phyloP scores from a whole-genome alignment of 2,113 vertebrate species.

The Petroica traversi region DNA sequence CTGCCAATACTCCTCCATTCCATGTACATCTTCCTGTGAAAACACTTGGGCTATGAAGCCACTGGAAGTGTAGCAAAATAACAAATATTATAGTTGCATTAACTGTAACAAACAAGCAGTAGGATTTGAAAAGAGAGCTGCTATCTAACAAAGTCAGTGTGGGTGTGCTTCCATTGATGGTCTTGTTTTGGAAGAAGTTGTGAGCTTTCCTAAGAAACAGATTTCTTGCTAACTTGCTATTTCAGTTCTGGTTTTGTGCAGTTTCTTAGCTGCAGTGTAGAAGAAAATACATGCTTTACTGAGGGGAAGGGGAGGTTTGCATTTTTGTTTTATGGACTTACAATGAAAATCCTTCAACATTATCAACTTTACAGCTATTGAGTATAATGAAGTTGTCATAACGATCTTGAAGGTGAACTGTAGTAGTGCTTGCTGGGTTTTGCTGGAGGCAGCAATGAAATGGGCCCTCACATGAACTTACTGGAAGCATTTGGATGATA shows the following conservation, averaged over 20 bases:
- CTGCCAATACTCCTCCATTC: neutral
- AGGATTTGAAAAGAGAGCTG: neutral
- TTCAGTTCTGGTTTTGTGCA: neutral
- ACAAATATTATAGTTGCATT: neutral
- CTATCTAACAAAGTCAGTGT: neutral
- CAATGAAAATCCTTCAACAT: neutral
- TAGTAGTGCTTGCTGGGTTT: neutral
- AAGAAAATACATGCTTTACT: neutral
- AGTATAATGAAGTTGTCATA: neutral
- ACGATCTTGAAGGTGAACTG: neutral
- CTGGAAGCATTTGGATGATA: neutral
- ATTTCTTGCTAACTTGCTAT: neutral
- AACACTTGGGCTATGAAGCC: neutral
- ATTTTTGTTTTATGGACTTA: neutral
- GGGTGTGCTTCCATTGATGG: neutral
- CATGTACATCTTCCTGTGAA: neutral
- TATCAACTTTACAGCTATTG: neutral
- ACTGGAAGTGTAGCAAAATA: neutral
- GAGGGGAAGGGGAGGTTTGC: neutral
- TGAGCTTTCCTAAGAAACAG: neutral
- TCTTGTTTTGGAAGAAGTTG: neutral
- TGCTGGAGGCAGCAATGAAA: neutral
- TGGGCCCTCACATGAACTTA: neutral
- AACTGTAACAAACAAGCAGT: neutral
- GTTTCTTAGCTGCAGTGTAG: neutral